phyloP scores from a whole-genome alignment of 2,888 invertebrate genomes.

The Salpingus planirostris region DNA sequence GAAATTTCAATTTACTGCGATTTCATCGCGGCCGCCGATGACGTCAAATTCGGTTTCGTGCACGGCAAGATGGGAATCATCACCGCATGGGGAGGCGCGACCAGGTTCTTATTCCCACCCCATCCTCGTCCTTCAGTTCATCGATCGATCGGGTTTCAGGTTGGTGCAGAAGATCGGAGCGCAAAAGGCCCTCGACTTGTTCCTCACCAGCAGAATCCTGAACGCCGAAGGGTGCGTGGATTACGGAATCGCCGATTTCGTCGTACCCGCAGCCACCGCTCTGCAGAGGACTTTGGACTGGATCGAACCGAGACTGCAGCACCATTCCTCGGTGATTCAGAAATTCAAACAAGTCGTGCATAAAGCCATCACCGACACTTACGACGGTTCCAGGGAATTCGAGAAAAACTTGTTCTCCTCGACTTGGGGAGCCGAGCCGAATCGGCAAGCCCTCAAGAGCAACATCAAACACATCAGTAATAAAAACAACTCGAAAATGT shows the following conservation, averaged over 20 bases:
- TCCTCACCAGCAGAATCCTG: conserved; percentile 27
- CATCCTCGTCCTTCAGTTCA: not conserved
- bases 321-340: conserved; percentile 22
- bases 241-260: conserved; percentile 25
- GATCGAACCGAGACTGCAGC: conserved; percentile 23
- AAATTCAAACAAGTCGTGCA: conserved; percentile 24
- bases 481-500: conserved; percentile 5
- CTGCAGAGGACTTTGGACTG: conserved; percentile 24
- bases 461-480: conserved; percentile 28
- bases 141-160: conserved; percentile 19
- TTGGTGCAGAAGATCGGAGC: conserved; percentile 28
- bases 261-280: conserved; percentile 19
- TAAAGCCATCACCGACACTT: conserved; percentile 9
- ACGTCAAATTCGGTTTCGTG: conserved; percentile 31
- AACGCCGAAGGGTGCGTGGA: conserved; percentile 27
- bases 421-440: conserved; percentile 30
- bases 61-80: conserved; percentile 34
- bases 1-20: conserved; percentile 31
- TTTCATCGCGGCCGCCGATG: conserved; percentile 27
- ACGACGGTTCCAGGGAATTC: conserved; percentile 16
- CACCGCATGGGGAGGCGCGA: conserved; percentile 34
- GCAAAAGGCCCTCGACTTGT: conserved; percentile 27
- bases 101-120: conserved; percentile 26
- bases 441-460: conserved; percentile 24
- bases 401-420: conserved; percentile 26